Conservation (phyloP, 2,113 vertebrate species). For the Hipposideros armiger region DNA sequence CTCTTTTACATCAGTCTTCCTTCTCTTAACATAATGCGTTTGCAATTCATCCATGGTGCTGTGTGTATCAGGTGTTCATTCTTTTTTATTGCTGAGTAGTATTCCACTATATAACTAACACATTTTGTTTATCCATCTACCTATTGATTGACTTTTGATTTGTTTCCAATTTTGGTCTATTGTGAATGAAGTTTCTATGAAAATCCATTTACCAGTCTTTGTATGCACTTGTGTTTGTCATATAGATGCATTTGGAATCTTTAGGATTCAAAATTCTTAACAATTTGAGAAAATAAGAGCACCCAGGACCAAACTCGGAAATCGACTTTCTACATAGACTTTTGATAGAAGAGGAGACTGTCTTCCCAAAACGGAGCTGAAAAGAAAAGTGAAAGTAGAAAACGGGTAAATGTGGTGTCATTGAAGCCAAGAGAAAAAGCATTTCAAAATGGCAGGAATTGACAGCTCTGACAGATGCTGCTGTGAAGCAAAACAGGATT, state of each 20-base stretch:
- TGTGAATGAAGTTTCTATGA: background rate
- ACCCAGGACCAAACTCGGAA: background rate
- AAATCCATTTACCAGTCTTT: background rate
- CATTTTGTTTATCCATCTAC: background rate
- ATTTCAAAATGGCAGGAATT: background rate
- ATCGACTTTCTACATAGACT: background rate
- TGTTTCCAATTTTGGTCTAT: background rate
- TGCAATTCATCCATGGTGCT: background rate
- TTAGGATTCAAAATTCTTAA: background rate
- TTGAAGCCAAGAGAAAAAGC: background rate
- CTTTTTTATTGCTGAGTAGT: constrained; percentile 15
- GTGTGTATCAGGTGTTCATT: background rate
- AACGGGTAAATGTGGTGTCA: background rate
- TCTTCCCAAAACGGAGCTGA: background rate
- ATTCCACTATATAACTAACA: background rate
- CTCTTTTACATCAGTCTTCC: background rate
- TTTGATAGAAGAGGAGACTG: background rate
- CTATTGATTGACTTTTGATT: background rate
- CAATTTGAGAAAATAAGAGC: constrained; percentile 29
- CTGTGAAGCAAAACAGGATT: background rate
- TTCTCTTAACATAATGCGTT: background rate
- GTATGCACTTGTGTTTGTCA: background rate
- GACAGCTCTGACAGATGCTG: background rate
- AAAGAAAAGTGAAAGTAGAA: background rate
- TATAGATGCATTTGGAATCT: background rate